Evolutionary conservation across 2,113 vertebrate species (phyloP), one percentile per base, ranked within the genome.

Genomic region (Aegithalos caudatus): DNA sequence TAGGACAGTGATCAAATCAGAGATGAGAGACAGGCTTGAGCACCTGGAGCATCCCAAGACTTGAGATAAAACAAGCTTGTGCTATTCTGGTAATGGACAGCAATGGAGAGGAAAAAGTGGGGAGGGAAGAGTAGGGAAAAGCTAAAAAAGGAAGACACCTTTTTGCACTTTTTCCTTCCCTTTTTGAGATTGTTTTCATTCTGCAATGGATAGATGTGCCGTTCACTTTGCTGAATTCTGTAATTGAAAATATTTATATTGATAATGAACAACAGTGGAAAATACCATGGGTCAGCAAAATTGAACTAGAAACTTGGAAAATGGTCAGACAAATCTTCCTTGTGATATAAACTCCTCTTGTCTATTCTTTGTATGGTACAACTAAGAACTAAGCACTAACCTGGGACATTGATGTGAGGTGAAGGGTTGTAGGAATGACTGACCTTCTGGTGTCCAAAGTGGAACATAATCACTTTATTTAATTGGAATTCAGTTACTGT

Each of bases 181-280:
- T 57, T 72, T 93, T 67, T 60, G 66, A 85, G 33, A 67, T 11
- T 24, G 42, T 70, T 95, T 89, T 93, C n/a, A 44, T 82, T 79
- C 84, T 85, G 66, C 67, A 81, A 31, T 21, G 57, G 48, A 40
- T 15, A 73, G 54, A 79, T 2, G 2, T 70, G 77, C 33, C 72
- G 24, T 87, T 92, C 61, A 17, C 69, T 86, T 80, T 81, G 47
- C 45, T 74, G 78, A 92, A 94, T 90, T 95, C 88, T 91, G 53
- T 60, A 92, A 21, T 0, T 64, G 62, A 88, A 96, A 96, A 67
- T 78, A 81, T 47, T 92, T 76, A 56, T 37, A 38, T 11, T 54
- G 50, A 31, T 87, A 74, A 57, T 31, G 51, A 81, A 29, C 56
- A 65, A 66, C 10, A 88, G 16, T 19, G 13, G 77, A 83, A 95